These are phyloP conservation scores for Atherinosoma microstoma DNA, from an alignment of 2,797 vertebrate species.

Conservation along the genomic window DNA sequence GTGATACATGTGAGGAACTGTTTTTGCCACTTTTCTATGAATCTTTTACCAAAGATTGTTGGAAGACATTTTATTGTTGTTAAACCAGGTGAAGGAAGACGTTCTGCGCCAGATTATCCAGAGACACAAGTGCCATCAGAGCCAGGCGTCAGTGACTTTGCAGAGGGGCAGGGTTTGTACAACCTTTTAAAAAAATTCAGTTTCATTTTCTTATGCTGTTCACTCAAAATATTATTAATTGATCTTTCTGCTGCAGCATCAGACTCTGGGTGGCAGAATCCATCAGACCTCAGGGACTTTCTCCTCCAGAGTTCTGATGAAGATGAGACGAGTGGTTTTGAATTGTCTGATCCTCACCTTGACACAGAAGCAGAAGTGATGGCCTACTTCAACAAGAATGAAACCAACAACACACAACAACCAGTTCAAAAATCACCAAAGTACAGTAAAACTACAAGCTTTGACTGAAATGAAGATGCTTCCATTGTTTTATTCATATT, in stretches of 20 bases:
- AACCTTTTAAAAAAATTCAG: neutral
- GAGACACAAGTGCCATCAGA: constrained; percentile 59
- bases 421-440: constrained; percentile 38
- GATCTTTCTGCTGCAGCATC: constrained; percentile 47
- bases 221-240: constrained; percentile 2
- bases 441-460: constrained; percentile 44
- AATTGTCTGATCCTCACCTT: constrained; percentile 65
- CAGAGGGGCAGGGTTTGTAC: constrained; percentile 71
- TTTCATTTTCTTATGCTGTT: neutral
- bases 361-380: constrained; percentile 80
- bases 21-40: neutral
- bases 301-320: constrained; percentile 80
- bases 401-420: constrained; percentile 8
- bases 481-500: neutral
- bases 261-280: constrained; percentile 64
- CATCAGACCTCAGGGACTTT: constrained; percentile 73
- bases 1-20: constrained; percentile 49
- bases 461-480: neutral
- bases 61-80: constrained; percentile 25
- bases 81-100: constrained; percentile 57
- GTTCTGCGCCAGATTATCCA: constrained; percentile 59
- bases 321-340: constrained; percentile 61
- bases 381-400: constrained; percentile 72
- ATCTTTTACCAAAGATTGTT: neutral
- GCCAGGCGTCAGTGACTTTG: constrained; percentile 47